These are phyloP conservation scores for Axis porcinus DNA, from an alignment of 2,113 vertebrate genomes.

Conservation along the genomic window DNA sequence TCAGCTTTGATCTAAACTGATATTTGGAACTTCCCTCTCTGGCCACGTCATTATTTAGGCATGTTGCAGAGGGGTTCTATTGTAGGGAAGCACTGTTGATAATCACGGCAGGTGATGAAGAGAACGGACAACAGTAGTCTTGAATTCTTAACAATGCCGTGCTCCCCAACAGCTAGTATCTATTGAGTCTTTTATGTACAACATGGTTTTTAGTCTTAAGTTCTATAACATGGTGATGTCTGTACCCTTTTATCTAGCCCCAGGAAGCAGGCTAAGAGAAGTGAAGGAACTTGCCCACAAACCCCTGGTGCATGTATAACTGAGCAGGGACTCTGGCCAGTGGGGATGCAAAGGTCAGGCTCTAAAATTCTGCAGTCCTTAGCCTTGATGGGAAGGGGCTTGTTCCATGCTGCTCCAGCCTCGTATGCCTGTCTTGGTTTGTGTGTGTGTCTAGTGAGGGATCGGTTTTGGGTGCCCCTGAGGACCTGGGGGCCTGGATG, in stretches of 20 bases:
- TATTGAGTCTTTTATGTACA: not conserved
- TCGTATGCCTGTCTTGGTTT: rapidly evolving
- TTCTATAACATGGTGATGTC: not conserved
- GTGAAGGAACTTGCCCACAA: not conserved
- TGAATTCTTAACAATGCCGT: not conserved
- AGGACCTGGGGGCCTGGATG: too few relatives aligned
- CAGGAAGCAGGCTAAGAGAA: not conserved
- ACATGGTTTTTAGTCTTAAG: not conserved
- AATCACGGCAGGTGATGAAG: too few relatives aligned
- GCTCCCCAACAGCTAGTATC: too few relatives aligned
- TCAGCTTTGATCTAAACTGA: not conserved
- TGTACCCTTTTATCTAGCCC: not conserved
- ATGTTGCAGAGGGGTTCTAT: too few relatives aligned
- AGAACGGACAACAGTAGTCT: too few relatives aligned
- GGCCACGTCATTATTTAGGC: not conserved
- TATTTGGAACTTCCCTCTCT: not conserved
- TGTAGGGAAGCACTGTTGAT: not conserved
- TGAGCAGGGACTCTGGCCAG: rapidly evolving
- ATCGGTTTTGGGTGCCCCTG: not conserved
- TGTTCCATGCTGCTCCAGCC: rapidly evolving
- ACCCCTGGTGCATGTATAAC: rapidly evolving
- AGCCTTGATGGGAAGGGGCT: not conserved
- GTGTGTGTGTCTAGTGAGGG: not conserved
- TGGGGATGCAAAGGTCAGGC: too few relatives aligned
- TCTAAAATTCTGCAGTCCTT: not conserved